Base-by-base conservation (phyloP, 1,140 invertebrate species). In the Drosophila carrolli region DNA sequence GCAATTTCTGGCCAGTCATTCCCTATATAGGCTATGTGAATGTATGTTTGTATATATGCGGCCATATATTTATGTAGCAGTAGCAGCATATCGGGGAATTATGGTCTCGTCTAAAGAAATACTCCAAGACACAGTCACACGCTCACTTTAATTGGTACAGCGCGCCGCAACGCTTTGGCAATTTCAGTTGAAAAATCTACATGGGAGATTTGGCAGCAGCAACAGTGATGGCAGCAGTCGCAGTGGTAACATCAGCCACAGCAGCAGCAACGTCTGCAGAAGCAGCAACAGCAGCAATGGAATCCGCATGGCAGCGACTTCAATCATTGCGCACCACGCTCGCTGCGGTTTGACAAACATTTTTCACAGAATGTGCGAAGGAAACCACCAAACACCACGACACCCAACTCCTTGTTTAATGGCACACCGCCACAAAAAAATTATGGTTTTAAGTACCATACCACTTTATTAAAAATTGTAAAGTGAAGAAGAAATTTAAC, bases 301-400 rank as follows among this genome's bases (percentile, higher is more conserved):
- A 68, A 78, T 78, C 84, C 66, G 50, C 83, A 56, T 67, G 74
- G 82, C 82, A 86, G 86, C 75, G 84, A 81, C 84, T 86, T 86
- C 83, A 86, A 86, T 86, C 83, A 86, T 86, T 86, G 84, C 63
- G 76, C 72, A 72, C 82, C 74, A 82, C 83, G 83, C 82, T 86
- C 79, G 68, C 76, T 86, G 83, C 83, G 83, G 83, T 86, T 86
- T 86, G 84, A 86, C 83, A 86, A 86, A 86, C 83, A 86, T 86
- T 86, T 86, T 86, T 86, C 83, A 86, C 79, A 82, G 83, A 77
- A 85, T 82, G 82, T 86, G 73, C 63, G 73, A 85, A 78, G 65
- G 68, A 55, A 80, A 85, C 46, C 61, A 50, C 47, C 58, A 71
- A 85, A 13, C 54, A 57, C 47, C 54, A 37, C n/a, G 27, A 16